Evolutionary conservation across 2,113 vertebrate genomes (phyloP), one percentile per base, ranked within the genome.

Genomic region (Sylvia atricapilla): DNA sequence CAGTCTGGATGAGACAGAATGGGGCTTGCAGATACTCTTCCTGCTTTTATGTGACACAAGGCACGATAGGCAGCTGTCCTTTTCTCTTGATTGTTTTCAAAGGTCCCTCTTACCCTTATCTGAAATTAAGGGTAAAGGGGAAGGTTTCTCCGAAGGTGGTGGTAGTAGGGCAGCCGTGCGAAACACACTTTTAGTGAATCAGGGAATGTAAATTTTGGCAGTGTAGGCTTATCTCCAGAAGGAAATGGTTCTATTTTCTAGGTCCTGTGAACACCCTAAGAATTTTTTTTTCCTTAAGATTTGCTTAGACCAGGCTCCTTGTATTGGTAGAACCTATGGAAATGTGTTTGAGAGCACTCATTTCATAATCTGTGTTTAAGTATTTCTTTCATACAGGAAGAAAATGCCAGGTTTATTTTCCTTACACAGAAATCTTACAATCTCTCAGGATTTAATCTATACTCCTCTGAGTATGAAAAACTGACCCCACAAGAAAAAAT

Each of bases 11-110:
- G 23, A 63, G 21, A 41, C 39, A n/a, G 33, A 76, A 7, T 15
- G n/a, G 58, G 21, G 27, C 13, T 82, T 81, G 47, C 11, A 84
- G 10, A 46, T 74, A 33, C 4, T 66, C 22, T 33, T 49, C 11
- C 33, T 4, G 1, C 15, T 69, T 73, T 67, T 39, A 1, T 18
- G 6, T 52, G 30, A 35, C 11, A 27, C 14, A 10, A 0, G 5
- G 18, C 20, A 11, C 28, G 30, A 41, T 46, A 22, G 24, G 17
- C 47, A 73, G 31, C 35, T 70, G 37, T 90, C 5, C 23, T 90
- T 89, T 62, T 63, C 20, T 73, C 23, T 46, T 44, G 49, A 0
- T 31, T 46, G 11, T 69, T 73, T 64, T 52, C 10, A 37, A 9
- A 77, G 19, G 9, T 73, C 17, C 16, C 5, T 95, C 22, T 79